Conservation (phyloP, 2,888 invertebrate species). For the Tetragonisca angustula region DNA sequence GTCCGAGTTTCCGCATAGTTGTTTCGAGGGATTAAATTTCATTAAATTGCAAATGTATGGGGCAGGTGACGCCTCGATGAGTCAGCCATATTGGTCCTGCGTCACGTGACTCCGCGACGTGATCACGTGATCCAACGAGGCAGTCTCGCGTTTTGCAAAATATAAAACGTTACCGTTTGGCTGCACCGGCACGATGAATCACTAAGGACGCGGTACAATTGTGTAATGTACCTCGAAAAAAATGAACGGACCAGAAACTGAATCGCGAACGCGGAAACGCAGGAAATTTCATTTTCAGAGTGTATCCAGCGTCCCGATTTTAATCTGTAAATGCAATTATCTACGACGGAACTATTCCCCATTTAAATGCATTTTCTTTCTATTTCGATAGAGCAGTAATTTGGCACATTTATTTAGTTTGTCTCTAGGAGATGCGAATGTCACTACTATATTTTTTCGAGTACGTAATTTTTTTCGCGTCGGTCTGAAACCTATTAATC, state of each 20-base stretch:
- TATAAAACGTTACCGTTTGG: neutral
- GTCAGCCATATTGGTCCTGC: neutral
- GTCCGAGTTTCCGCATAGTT: neutral
- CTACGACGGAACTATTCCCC: too few relatives aligned
- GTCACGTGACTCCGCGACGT: too few relatives aligned
- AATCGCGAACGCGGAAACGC: neutral
- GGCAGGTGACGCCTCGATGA: neutral
- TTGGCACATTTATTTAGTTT: too few relatives aligned
- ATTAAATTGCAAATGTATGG: neutral
- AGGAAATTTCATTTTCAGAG: neutral
- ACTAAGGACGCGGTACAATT: neutral
- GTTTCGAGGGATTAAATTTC: neutral
- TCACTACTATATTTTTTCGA: too few relatives aligned
- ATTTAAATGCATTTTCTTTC: too few relatives aligned
- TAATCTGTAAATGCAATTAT: too few relatives aligned
- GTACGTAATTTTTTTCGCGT: too few relatives aligned
- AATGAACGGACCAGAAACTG: conserved; percentile 1
- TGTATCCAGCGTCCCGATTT: neutral
- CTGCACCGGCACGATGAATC: neutral
- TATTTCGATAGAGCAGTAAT: too few relatives aligned
- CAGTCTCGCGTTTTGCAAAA: neutral
- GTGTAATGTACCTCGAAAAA: neutral
- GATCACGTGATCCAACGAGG: too few relatives aligned
- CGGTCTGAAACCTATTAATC: too few relatives aligned
- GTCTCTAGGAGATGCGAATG: too few relatives aligned